phyloP scores from a whole-genome alignment of 2,113 vertebrate species.

The Natator depressus region DNA sequence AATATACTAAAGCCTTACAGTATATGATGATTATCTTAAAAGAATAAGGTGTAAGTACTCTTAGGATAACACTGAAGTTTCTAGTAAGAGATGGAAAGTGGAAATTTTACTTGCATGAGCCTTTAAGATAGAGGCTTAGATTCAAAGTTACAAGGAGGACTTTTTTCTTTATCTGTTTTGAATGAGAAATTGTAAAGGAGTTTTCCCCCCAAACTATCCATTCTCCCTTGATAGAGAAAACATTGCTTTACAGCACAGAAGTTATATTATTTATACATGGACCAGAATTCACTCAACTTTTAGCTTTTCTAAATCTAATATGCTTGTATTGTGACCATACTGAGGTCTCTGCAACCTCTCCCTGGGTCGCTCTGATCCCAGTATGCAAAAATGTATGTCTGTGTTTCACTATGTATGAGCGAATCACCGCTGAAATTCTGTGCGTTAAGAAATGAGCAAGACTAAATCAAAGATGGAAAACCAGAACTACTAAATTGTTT shows the following conservation, averaged over 20 bases:
- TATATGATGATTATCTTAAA: not conserved
- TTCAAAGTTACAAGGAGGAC: rapidly evolving
- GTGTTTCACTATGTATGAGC: not conserved
- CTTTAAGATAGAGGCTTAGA: not conserved
- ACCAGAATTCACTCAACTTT: not conserved
- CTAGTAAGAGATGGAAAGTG: not conserved
- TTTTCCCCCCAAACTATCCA: too few relatives aligned
- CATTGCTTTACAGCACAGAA: too few relatives aligned
- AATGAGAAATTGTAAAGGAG: too few relatives aligned
- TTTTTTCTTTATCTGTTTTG: too few relatives aligned
- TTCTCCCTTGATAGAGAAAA: too few relatives aligned
- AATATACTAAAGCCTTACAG: not conserved
- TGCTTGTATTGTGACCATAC: not conserved
- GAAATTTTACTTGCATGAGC: not conserved
- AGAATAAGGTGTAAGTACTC: not conserved
- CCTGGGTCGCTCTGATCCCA: not conserved
- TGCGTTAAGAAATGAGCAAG: not conserved
- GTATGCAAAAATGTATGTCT: not conserved
- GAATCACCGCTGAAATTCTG: not conserved
- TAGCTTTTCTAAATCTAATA: not conserved
- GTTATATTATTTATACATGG: not conserved
- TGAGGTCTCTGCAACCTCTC: not conserved
- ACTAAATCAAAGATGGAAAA: not conserved
- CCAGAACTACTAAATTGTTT: not conserved
- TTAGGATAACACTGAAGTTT: not conserved